These are phyloP conservation scores for Hydrocynus forskahlii DNA, from an alignment of 2,797 vertebrate genomes.

Conservation along the genomic window DNA sequence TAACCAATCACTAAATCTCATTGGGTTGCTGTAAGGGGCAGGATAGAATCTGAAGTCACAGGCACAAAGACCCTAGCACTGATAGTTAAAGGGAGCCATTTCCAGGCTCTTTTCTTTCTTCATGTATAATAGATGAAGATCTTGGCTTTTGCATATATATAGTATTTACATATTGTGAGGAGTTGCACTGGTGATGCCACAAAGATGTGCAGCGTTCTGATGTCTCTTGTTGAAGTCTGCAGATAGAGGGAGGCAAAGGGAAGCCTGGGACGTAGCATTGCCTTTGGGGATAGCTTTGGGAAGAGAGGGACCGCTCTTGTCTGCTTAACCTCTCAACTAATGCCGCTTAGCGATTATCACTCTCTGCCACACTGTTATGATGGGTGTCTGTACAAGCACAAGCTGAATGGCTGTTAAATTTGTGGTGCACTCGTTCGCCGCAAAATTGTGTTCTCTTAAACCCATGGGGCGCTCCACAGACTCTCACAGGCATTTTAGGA, in stretches of 20 bases:
- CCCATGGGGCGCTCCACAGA: slow-evolving; percentile 45
- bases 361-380: slow-evolving; percentile 61
- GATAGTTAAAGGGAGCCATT: slow-evolving; percentile 63
- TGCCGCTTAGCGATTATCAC: slow-evolving; percentile 65
- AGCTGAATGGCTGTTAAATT: slow-evolving; percentile 45
- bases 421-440: slow-evolving; percentile 38
- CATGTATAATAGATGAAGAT: slow-evolving; percentile 79
- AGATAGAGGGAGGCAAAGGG: slow-evolving; percentile 70
- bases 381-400: slow-evolving; percentile 57
- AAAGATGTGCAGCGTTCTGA: slow-evolving; percentile 74
- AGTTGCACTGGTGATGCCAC: slow-evolving; percentile 76
- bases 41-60: slow-evolving; percentile 39
- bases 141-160: slow-evolving; percentile 51
- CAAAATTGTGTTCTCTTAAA: slow-evolving; percentile 42
- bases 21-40: not conserved
- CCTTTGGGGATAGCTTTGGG: slow-evolving; percentile 70
- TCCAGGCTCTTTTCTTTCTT: slow-evolving; percentile 70
- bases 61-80: slow-evolving; percentile 31
- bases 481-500: slow-evolving; percentile 39
- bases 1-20: slow-evolving; percentile 35
- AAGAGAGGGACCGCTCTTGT: slow-evolving; percentile 70
- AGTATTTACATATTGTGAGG: slow-evolving; percentile 77
- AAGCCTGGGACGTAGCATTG: slow-evolving; percentile 68
- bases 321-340: slow-evolving; percentile 76
- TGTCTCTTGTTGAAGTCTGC: slow-evolving; percentile 71